Evolutionary conservation across 2,888 invertebrate species (phyloP), one percentile per base, ranked within the genome.

Genomic region (Nomada goodeniana): DNA sequence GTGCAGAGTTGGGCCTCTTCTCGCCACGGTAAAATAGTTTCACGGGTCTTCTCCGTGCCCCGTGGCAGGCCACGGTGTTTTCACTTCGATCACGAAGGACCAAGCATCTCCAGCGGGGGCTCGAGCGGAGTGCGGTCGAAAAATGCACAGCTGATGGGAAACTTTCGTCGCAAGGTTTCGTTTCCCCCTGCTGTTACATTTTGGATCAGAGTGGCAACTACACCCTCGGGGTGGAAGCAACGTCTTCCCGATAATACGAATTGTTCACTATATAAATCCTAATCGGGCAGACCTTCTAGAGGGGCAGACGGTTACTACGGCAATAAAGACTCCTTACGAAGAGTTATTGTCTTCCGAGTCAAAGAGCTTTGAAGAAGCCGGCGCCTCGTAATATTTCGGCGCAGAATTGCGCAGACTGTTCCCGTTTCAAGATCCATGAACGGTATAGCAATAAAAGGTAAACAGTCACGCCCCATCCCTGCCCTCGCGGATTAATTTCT

Each of bases 401-500:
- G 26, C 52, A 57, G 70, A 75, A 79, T 85, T 61, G 68, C 69
- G 70, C 53, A 55, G 53, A 26, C 42, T 61, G 29, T 76, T 64
- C 29, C 36, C 57, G 57, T 69, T 69, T 57, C 44, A 74, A 57
- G 70, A 73, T 29, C 15, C 67, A 36, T 52, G 68, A 57, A 68
- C 29, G 63, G 10, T 60, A 61, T 55, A 20, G 61, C 68, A 76
- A 59, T 70, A 75, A 64, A 29, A 53, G 57, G 53, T 73, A 76
- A 69, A 80, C 64, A 85, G 81, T 88, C 85, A 82, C 74, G 65
- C 76, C 7, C 23, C 23, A 1, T 1, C 11, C 2, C 13, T 74
- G 77, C 76, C 77, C 77, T 79, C 82, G 67, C 70, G 84, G 83
- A 89, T 88, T 89, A 88, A 86, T 89, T 85, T 87, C 70, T 71